Evolutionary conservation across 2,888 invertebrate species (phyloP).

Genomic region (Drosophila limbata): DNA sequence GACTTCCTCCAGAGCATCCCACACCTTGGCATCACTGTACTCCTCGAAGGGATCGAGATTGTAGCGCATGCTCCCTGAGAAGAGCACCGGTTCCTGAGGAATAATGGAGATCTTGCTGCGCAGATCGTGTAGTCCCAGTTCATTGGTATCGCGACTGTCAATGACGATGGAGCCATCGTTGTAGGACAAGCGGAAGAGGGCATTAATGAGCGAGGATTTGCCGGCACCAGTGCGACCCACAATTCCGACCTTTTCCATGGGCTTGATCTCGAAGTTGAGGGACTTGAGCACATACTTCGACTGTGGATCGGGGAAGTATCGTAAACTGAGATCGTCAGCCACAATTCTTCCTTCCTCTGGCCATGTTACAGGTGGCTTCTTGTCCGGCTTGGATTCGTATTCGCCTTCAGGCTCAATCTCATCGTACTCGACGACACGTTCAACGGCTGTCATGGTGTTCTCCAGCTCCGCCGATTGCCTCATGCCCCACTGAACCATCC

Average conservation of each 20-base stretch:
- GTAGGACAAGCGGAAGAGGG: slow-evolving; percentile 92
- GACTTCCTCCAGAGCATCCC: slow-evolving; percentile 93
- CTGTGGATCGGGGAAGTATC: slow-evolving; percentile 88
- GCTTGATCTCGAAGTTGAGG: slow-evolving; percentile 88
- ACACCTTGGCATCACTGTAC: slow-evolving; percentile 91
- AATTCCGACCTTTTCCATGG: slow-evolving; percentile 89
- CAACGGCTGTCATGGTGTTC: slow-evolving; percentile 96
- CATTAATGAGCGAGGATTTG: slow-evolving; percentile 90
- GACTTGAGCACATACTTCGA: slow-evolving; percentile 91
- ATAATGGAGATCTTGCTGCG: slow-evolving; percentile 93
- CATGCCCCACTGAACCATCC: slow-evolving; percentile 92
- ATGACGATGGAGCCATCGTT: slow-evolving; percentile 92
- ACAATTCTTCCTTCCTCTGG: slow-evolving; percentile 89
- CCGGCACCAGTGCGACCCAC: slow-evolving; percentile 91
- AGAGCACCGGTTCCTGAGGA: slow-evolving; percentile 93
- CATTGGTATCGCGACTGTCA: slow-evolving; percentile 90
- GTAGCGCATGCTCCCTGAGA: slow-evolving; percentile 94
- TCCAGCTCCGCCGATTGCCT: slow-evolving; percentile 95
- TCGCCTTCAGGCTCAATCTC: slow-evolving; percentile 85
- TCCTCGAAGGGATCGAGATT: slow-evolving; percentile 96
- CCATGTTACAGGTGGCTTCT: slow-evolving; percentile 90
- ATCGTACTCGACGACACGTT: slow-evolving; percentile 90
- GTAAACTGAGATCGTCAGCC: slow-evolving; percentile 89
- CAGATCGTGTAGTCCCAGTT: slow-evolving; percentile 90
- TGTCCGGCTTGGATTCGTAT: slow-evolving; percentile 88